Percentiles rank a stretch among this genome's conserved stretches.
phyloP scores from a whole-genome alignment of 2,113 vertebrate genomes.

The Nothoprocta perdicaria region DNA sequence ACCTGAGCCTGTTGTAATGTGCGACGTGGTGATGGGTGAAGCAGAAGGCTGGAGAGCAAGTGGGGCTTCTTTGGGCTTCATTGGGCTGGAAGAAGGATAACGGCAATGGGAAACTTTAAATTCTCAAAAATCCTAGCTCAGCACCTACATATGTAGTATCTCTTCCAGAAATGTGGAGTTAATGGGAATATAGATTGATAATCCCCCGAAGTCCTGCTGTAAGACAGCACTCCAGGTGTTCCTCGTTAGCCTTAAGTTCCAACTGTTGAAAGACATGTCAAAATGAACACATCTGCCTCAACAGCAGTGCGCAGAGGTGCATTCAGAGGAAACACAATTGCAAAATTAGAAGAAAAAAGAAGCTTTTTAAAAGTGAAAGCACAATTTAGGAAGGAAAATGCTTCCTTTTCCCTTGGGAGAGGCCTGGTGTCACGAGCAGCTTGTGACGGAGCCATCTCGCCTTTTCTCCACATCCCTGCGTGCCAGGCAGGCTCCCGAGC shows the following conservation, averaged over 20 bases:
- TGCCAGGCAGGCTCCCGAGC: neutral
- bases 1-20: neutral
- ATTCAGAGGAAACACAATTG: neutral
- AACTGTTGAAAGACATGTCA: fast-evolving
- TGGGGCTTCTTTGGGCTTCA: neutral
- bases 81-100: neutral
- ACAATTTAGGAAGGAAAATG: fast-evolving
- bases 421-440: neutral
- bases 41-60: neutral
- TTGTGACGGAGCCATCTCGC: neutral
- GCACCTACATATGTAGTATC: neutral
- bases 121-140: neutral
- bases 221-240: neutral
- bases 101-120: neutral
- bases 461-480: neutral
- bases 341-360: neutral
- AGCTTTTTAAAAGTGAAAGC: neutral
- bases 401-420: neutral
- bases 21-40: fast-evolving
- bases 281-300: fast-evolving
- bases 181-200: neutral
- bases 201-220: fast-evolving
- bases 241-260: neutral
- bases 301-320: neutral
- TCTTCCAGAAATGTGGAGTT: neutral